Evolutionary conservation across 2,113 vertebrate genomes (phyloP).

Genomic region (Rostratula benghalensis): DNA sequence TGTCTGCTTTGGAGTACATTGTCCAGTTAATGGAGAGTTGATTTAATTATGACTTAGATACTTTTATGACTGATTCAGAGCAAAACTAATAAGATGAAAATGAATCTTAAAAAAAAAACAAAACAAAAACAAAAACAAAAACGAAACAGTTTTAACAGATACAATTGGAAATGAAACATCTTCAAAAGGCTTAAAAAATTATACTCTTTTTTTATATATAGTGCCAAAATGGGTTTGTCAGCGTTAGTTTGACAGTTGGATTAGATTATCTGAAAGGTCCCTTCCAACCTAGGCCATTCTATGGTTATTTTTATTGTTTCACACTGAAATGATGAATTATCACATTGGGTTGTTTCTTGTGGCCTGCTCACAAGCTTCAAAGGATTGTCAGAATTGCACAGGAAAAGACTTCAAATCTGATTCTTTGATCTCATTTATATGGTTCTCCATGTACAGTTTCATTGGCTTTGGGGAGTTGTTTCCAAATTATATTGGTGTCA

Average conservation of each 20-base stretch:
- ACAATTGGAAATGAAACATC: not conserved
- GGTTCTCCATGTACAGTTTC: not conserved
- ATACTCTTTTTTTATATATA: no score
- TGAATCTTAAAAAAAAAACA: accelerated
- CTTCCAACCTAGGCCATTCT: no score
- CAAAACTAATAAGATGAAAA: not conserved
- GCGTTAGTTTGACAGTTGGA: no score
- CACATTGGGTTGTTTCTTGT: not conserved
- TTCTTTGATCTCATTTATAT: not conserved
- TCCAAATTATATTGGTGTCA: not conserved
- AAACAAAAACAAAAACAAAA: no score
- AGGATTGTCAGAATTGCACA: not conserved
- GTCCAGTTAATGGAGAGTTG: not conserved
- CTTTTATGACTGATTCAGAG: not conserved
- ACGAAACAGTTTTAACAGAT: not conserved
- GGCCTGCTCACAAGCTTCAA: not conserved
- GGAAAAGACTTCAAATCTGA: not conserved
- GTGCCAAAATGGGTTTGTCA: no score
- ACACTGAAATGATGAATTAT: not conserved
- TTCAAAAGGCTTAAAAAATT: not conserved
- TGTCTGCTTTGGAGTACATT: accelerated
- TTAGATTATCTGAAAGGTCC: no score
- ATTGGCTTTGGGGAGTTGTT: not conserved
- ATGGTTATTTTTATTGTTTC: not conserved
- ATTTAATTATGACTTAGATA: not conserved